Base-by-base conservation (phyloP, 2,113 vertebrate species). In the Eudyptes chrysolophus region DNA sequence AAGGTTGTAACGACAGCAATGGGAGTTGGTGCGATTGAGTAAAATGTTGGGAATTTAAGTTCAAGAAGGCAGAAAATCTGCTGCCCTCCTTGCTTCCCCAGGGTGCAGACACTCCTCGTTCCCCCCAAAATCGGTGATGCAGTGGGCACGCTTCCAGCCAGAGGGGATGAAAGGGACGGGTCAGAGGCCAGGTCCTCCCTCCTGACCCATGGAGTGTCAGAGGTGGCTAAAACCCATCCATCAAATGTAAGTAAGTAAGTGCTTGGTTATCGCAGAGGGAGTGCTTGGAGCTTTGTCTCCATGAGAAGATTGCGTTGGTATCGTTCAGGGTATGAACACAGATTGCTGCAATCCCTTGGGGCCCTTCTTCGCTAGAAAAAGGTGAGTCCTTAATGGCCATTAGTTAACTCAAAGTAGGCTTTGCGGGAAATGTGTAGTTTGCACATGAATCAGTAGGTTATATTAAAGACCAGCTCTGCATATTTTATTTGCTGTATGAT, bases 401-500 rank as follows among this genome's bases (percentile, higher is more conserved):
- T 95, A 95, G 95, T 97, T 97, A 97, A 92, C 78, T 96, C 82
- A 1, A 88, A 92, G 79, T 57, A 90, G 75, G 90, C 97, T 96
- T 84, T 95, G 90, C 9, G 4, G 94, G 85, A 97, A 97, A 95
- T 55, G 62, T 55, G 95, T 16, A 87, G 82, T 96, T 97, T 96
- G 93, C 95, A 92, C 93, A 80, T 90, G 95, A 95, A 94, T 95
- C 95, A 87, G 94, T 68, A 79, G 60, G 94, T 96, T 97, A 83
- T 72, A 90, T 69, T 96, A 86, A 97, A 97, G 90, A 93, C 71
- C 85, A 83, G 90, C 66, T 88, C 96, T 94, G 92, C 90, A 80
- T 94, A 92, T 88, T 90, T 96, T 85, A 95, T 93, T 93, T 97
- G 92, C 94, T 90, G 64, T 65, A 90, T 93, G 95, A 95, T 92